Conservation (phyloP, 2,888 invertebrate genomes). For the Venusia cambrica region DNA sequence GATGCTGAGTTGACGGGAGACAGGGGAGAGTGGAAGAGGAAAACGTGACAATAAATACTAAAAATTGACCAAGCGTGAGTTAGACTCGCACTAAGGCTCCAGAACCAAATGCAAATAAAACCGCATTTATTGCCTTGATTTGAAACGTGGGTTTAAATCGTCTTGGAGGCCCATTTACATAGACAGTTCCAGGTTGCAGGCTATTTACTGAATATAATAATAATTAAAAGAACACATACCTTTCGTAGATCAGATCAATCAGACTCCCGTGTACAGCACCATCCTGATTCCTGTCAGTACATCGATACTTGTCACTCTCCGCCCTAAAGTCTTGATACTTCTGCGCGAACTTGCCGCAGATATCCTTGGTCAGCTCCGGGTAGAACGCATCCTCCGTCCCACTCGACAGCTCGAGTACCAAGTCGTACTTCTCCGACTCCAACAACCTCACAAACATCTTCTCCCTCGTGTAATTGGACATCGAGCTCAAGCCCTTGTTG, state of each 20-base stretch:
- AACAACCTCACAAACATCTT: conserved; percentile 85
- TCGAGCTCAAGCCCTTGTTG: conserved; percentile 62
- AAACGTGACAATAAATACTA: too few species aligned
- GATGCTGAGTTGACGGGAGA: too few species aligned
- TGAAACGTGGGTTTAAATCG: too few species aligned
- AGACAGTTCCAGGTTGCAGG: too few species aligned
- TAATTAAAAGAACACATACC: conserved; percentile 30
- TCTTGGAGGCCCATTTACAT: too few species aligned
- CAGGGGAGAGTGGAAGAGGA: too few species aligned
- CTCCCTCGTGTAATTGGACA: conserved; percentile 70
- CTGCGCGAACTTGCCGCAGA: conserved; percentile 74
- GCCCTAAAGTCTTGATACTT: conserved; percentile 65
- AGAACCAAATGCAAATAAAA: too few species aligned
- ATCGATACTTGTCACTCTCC: conserved; percentile 53
- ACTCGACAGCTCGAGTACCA: conserved; percentile 87
- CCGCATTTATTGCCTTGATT: too few species aligned
- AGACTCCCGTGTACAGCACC: conserved; percentile 66
- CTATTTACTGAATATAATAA: neutral
- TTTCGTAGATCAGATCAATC: conserved; percentile 81
- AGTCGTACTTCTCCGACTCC: conserved; percentile 84
- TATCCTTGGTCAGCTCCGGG: conserved; percentile 58
- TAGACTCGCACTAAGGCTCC: too few species aligned
- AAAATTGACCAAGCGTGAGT: too few species aligned
- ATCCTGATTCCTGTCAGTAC: conserved; percentile 34
- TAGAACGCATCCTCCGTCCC: conserved; percentile 84